Evolutionary conservation across 2,797 vertebrate genomes (phyloP).

Genomic region (Knipowitschia caucasica): DNA sequence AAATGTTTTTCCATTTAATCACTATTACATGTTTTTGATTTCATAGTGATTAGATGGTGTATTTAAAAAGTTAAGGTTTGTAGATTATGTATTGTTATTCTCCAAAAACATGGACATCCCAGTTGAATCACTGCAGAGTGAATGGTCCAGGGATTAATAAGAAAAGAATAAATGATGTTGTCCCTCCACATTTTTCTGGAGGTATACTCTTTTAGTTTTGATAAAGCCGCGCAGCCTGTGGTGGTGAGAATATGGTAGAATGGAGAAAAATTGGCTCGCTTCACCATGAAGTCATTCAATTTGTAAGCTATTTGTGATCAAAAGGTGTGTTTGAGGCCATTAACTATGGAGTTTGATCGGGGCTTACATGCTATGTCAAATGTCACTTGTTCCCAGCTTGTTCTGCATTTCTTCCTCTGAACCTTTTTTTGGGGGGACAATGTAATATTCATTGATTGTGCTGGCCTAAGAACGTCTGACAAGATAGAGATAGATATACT

Average conservation of each 20-base stretch:
- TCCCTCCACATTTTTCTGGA: conserved; percentile 27
- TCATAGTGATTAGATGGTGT: no score
- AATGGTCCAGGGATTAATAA: conserved; percentile 36
- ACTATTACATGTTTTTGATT: no score
- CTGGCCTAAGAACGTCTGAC: no score
- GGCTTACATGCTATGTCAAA: conserved; percentile 51
- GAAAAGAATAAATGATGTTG: conserved; percentile 31
- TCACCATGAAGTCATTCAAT: conserved; percentile 65
- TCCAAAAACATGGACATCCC: neutral
- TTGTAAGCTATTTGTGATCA: conserved; percentile 63
- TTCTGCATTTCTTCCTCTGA: no score
- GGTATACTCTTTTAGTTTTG: conserved; percentile 34
- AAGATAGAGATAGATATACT: no score
- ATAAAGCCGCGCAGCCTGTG: conserved; percentile 42
- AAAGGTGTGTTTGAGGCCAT: conserved; percentile 62
- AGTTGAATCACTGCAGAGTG: neutral
- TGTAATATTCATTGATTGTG: no score
- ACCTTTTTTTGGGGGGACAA: no score
- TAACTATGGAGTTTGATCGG: conserved; percentile 56
- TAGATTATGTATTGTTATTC: no score
- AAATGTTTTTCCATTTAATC: no score
- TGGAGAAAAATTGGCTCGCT: conserved; percentile 52
- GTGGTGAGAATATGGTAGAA: conserved; percentile 45
- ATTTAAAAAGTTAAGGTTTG: no score
- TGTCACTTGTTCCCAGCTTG: conserved; percentile 46